Percentiles rank a stretch among this genome's conserved stretches.
phyloP scores from a whole-genome alignment of 2,113 vertebrate genomes.

The mouse (Mus musculus) region DNA sequence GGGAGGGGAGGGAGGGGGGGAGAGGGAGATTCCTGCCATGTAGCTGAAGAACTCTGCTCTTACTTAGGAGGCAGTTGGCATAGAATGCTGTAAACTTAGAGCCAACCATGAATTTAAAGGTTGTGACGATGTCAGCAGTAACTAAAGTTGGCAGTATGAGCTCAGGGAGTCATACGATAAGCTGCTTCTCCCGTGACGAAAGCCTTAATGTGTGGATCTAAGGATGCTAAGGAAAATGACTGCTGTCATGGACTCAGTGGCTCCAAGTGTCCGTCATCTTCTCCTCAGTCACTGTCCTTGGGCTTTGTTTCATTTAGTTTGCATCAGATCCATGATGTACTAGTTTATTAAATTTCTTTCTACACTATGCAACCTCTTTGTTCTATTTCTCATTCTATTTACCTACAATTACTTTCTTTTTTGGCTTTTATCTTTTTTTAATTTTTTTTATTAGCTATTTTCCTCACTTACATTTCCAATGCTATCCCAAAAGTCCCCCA shows the following conservation, averaged over 20 bases:
- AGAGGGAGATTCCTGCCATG: background rate
- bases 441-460: no score
- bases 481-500: no score
- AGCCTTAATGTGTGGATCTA: conserved; percentile 7
- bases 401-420: background rate
- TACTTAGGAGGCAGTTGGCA: background rate
- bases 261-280: background rate
- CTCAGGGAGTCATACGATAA: conserved; percentile 56
- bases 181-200: conserved; percentile 26
- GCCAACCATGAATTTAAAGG: conserved; percentile 71
- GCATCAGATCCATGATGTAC: background rate
- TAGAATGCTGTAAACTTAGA: conserved; percentile 19
- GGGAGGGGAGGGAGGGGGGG: no score
- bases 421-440: no score
- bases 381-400: background rate
- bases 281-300: background rate
- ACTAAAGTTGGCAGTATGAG: conserved; percentile 29
- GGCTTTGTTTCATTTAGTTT: background rate
- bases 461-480: no score
- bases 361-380: background rate
- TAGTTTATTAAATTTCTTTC: background rate
- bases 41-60: conserved; percentile 18
- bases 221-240: conserved; percentile 2
- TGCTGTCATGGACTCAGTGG: background rate
- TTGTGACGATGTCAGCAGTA: conserved; percentile 47